Evolutionary conservation across 2,888 invertebrate species (phyloP), one percentile per base, ranked within the genome.

Genomic region (Ernsta delagoae): DNA sequence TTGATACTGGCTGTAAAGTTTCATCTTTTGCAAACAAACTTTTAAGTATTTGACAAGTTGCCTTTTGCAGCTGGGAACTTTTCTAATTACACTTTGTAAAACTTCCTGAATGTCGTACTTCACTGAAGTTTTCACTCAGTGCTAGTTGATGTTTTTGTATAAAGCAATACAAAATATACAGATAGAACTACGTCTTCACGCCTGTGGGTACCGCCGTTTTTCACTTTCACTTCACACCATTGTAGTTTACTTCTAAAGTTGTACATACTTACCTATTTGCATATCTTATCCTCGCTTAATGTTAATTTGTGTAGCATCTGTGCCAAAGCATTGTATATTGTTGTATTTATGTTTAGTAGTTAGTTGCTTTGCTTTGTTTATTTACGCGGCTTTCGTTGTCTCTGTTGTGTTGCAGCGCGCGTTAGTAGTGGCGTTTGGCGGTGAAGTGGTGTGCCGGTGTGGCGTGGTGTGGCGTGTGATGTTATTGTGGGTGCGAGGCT

Each of bases 381-480:
- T 92, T 91, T 89, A 92, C 77, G 88, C 87, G 84, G 91, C 90
- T 90, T 89, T 84, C 83, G 86, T 88, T 84, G 89, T 86, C 81
- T 87, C 78, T 89, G 83, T 86, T 89, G 77, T 92, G 90, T 92
- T 92, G 86, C 92, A 93, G 92, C 83, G 78, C 86, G 85, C 85
- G 87, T 88, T 86, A 83, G 80, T 89, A 90, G 88, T 86, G 90
- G 84, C 80, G 84, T 74, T 79, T 78, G 78, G 75, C 78, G 83
- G 85, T 79, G 83, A 80, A 77, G 85, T 84, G 87, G 82, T 83
- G 16, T 50, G 50, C 50, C 16, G 48, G 48, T 48, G 48, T 48
- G 16, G 12, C 0, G 36, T 36, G 41, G 41, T 41, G 41, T 41
- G 41, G 7, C 50, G 16, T 50, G 88, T 85, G 84, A 87, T 90